Evolutionary conservation across 2,113 vertebrate species (phyloP).

Genomic region (Taurulus bubalis): DNA sequence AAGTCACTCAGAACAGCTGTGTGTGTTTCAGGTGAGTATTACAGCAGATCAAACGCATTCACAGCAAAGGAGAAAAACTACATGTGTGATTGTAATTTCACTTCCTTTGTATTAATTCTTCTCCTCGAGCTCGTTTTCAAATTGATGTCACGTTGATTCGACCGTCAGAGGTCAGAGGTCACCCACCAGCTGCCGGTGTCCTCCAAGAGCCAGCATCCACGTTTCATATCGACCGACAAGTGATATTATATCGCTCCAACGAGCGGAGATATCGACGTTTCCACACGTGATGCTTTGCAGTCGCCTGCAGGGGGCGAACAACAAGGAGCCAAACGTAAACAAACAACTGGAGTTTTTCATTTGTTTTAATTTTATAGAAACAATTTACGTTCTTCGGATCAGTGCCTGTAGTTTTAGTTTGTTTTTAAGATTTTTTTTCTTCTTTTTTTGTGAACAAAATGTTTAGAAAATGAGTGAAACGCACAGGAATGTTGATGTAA

Average conservation of each 20-base stretch:
- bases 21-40: background rate
- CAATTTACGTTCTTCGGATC: background rate
- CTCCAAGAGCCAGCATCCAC: background rate
- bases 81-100: conserved; percentile 51
- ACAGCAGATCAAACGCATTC: background rate
- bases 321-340: background rate
- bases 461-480: background rate
- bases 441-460: background rate
- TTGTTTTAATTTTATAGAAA: background rate
- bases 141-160: conserved; percentile 5
- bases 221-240: rapidly evolving
- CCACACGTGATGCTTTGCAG: too few species aligned
- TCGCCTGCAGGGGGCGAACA: background rate
- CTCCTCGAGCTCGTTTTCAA: background rate
- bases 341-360: background rate
- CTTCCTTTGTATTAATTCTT: conserved; percentile 30
- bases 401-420: conserved; percentile 23
- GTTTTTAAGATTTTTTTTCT: background rate
- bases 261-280: too few species aligned
- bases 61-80: conserved; percentile 15
- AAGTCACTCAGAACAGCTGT: conserved; percentile 28
- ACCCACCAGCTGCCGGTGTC: too few species aligned
- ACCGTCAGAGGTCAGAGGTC: conserved; percentile 1
- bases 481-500: background rate
- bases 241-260: too few species aligned